phyloP scores from a whole-genome alignment of 2,888 invertebrate species.

The Syritta pipiens region DNA sequence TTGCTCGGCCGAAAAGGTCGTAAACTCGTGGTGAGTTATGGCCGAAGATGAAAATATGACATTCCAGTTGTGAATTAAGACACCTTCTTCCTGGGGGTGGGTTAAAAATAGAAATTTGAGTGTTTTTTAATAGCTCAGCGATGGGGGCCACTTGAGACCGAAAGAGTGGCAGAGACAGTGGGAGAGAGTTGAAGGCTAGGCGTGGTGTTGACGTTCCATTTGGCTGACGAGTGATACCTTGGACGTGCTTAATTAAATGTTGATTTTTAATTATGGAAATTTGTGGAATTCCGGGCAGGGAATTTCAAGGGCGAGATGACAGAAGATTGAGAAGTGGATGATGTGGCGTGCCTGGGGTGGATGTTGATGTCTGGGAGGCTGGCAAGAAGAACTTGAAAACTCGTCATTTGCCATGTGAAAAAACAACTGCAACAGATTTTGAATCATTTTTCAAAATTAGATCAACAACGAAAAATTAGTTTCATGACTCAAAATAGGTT shows the following conservation, averaged over 20 bases:
- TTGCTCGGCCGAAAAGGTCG: slow-evolving; percentile 27
- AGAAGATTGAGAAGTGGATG: too few species aligned
- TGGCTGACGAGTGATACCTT: background rate
- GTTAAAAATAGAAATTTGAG: slow-evolving; percentile 59
- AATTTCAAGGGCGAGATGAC: too few species aligned
- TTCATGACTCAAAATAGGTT: too few species aligned
- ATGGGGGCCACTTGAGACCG: slow-evolving; percentile 14
- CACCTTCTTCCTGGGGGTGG: slow-evolving; percentile 31
- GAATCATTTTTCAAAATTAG: too few species aligned
- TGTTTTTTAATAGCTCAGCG: slow-evolving; percentile 43
- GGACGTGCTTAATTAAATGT: slow-evolving; percentile 12
- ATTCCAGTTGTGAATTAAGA: slow-evolving; percentile 29
- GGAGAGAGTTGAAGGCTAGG: slow-evolving; percentile 52
- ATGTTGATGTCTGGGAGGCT: too few species aligned
- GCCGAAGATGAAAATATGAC: slow-evolving; percentile 33
- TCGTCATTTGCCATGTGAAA: too few species aligned
- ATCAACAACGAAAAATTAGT: too few species aligned
- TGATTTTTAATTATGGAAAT: slow-evolving; percentile 32
- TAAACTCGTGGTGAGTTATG: slow-evolving; percentile 50
- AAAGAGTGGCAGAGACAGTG: background rate
- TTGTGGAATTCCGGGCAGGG: slow-evolving; percentile 10
- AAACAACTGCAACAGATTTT: too few species aligned
- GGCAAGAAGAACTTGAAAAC: too few species aligned
- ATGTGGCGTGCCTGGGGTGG: too few species aligned
- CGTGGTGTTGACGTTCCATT: slow-evolving; percentile 19